Evolutionary conservation across 2,113 vertebrate species (phyloP).

Genomic region (Callaeas wilsoni): DNA sequence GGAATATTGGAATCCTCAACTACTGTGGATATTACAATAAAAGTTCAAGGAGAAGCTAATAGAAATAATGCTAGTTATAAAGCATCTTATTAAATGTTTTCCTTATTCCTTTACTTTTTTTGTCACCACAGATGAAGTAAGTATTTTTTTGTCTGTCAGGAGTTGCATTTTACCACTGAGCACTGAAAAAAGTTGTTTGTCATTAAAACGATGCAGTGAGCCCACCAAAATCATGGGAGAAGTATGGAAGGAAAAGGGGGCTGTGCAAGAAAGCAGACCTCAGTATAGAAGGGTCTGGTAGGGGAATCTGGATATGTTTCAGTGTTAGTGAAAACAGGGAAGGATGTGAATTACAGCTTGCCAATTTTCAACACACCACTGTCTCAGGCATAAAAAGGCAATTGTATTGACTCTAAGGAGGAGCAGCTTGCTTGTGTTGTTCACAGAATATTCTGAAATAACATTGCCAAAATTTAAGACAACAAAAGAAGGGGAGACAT

Average conservation of each 20-base stretch:
- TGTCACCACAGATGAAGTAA: neutral
- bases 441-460: slow-evolving; percentile 38
- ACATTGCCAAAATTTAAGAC: slow-evolving; percentile 1
- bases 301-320: neutral
- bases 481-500: neutral
- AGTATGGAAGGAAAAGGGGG: neutral
- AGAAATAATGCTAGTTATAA: neutral
- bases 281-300: neutral
- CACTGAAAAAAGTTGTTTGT: neutral
- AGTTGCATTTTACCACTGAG: neutral
- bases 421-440: slow-evolving; percentile 16
- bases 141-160: neutral
- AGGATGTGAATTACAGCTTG: slow-evolving; percentile 25
- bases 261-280: neutral
- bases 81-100: neutral
- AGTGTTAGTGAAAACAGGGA: neutral
- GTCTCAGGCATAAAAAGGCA: slow-evolving; percentile 21
- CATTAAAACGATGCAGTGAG: rapidly evolving
- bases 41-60: neutral
- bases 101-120: neutral
- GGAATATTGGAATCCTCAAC: neutral
- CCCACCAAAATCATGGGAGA: neutral
- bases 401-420: slow-evolving; percentile 31
- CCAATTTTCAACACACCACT: neutral
- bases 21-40: neutral